Base-by-base conservation (phyloP, 2,888 invertebrate genomes). In the Lordiphosa fenestrarum region DNA sequence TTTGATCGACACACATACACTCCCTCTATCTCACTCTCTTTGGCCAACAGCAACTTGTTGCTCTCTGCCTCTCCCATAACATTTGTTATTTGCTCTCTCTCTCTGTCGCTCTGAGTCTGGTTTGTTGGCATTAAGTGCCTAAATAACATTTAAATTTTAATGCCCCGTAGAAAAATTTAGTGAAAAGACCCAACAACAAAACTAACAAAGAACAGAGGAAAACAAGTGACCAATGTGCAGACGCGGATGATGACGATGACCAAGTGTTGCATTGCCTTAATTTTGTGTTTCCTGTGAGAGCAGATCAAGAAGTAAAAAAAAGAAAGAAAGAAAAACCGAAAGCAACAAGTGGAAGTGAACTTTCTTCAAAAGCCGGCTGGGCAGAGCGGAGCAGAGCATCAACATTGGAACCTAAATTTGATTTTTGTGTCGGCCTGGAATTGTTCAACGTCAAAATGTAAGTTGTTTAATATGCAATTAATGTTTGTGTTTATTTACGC, bases 231-330 rank as follows among this genome's bases (percentile, higher is more conserved):
- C 58, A 61, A 74, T 74, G 80, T 80, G 80, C 77, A 80, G 71
- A 46, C 40, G 36, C 44, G 33, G 10, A 10, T 44, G 71, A 56
- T 46, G 55, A 39, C 61, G 62, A 54, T 58, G 58, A 39, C 61
- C 59, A 54, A 58, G 58, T 55, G 47, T 73, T 81, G 78, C 76
- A 80, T 73, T 35, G 80, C 57, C 71, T 82, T 80, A 80, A 80
- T 82, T 80, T 74, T 68, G 65, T 76, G 73, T 64, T 80, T 80
- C 80, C 80, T 80, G 82, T 80, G 64, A 58, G 55, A 68, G 52
- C 61, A 59, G 54, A 59, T 47, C 48, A 67, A 68, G 46, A 66
- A 57, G 19, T 10, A 25, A 69, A 38, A 60, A 25, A 69, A 38
- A 60, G 64, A 53, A 53, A 36, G n/a, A 21, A 42, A 33, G 13